Evolutionary conservation across 1,140 invertebrate species (phyloP), one percentile per base, ranked within the genome.

Genomic region (Drosophila yakuba): DNA sequence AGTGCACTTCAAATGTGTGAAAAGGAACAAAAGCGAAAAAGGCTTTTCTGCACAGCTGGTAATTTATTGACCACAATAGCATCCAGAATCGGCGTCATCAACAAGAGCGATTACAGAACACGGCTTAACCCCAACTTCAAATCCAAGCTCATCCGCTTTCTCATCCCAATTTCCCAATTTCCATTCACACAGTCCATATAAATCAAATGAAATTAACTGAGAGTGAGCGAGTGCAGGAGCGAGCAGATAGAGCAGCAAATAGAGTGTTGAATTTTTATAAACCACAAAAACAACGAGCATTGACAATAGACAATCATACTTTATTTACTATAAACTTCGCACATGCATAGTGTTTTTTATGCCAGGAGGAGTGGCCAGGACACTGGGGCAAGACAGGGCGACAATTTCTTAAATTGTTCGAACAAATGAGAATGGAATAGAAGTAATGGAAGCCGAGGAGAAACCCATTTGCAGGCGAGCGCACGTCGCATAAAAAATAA

Each of bases 141-240:
- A 58, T 39, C 55, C 38, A 12, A 14, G 12, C 59, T 28, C 51
- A 39, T 17, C 11, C 25, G 2, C 28, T 10, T 3, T 39, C 32
- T 23, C 56, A 43, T 11, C 12, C n/a, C 38, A 39, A n/a, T 3
- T 35, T 11, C 12, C n/a, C 38, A 39, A 54, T 52, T 55, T 41
- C 36, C 69, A 74, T 38, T 55, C 12, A 10, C 43, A 23, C 36
- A 71, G 64, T 64, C 66, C 78, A 52, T 78, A 88, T 86, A 88
- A 86, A 86, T 86, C 84, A 86, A 83, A 79, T 73, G 66, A 86
- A 86, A 86, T 88, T 89, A 88, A 86, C 71, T 86, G 79, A 66
- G 55, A 58, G 47, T 20, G 44, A 28, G 36, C 36, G 35, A 63
- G 1, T 5, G 39, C n/a, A 25, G 28, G 20, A 60, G 23, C 3